These are phyloP conservation scores for Elanus axillaris DNA, from an alignment of 2,113 vertebrate species.

Conservation along the genomic window DNA sequence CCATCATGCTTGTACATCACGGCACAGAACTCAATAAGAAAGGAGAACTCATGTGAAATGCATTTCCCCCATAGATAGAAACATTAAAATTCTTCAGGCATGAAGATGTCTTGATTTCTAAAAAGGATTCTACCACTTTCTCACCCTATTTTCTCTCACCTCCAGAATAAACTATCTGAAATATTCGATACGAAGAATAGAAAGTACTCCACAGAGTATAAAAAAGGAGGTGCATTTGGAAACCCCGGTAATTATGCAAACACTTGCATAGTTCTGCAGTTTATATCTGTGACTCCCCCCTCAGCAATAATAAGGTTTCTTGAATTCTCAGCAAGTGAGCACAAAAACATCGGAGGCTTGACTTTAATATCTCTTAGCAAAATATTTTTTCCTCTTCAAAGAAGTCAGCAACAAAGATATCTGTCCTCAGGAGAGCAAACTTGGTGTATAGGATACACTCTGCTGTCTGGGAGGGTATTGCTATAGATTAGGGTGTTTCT, in stretches of 20 bases:
- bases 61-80: not conserved
- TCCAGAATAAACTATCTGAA: not conserved
- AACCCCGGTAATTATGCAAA: not conserved
- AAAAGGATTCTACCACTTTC: not conserved
- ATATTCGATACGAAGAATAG: fast-evolving
- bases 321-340: slow-evolving; percentile 40
- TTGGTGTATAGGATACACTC: not conserved
- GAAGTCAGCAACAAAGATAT: not conserved
- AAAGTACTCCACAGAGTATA: not conserved
- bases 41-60: not conserved
- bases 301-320: not conserved
- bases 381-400: slow-evolving; percentile 4
- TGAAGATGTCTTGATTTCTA: not conserved
- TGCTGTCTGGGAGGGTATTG: not conserved
- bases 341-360: not conserved
- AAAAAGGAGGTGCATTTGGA: not conserved
- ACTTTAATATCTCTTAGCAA: not conserved
- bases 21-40: not conserved
- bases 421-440: not conserved
- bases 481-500: not conserved
- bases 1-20: not conserved
- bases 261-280: not conserved
- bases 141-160: not conserved
- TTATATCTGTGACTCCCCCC: not conserved
- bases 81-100: fast-evolving